Base-by-base conservation (phyloP, 2,113 vertebrate species). In the Saccopteryx leptura region DNA sequence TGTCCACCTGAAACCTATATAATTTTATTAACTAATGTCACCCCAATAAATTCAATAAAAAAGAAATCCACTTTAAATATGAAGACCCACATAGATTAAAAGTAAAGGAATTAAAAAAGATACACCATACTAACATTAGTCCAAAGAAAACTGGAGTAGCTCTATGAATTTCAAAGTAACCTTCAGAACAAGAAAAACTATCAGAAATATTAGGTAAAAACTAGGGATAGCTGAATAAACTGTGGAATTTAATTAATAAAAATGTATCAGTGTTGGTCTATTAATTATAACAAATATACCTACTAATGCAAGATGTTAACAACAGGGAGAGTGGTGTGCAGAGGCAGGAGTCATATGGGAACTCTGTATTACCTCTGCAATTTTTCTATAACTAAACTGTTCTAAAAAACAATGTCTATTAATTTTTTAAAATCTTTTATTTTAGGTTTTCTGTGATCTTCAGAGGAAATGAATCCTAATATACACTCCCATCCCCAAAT, bases 301-400 rank as follows among this genome's bases (percentile, higher is more conserved):
- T 56, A 48, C 6, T 63, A 26, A 60, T 26, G 4, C 68, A 87
- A 91, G n/a, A 80, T 81, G 9, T 69, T 78, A 87, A 33, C 50
- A 68, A 89, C 4, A 75, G 15, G 17, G 17, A 18, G 78, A 78
- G 52, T 26, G 4, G 15, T 69, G 15, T 26, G 31, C 0, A 28
- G 65, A 21, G n/a, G 17, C 18, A 1, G 21, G 31, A 68, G 33
- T 76, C n/a, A 94, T 61, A 94, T 48, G 54, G 48, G 24, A 96
- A 74, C 52, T 82, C 33, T 61, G 58, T 65, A 31, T 18, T 63
- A 39, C 71, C 54, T 89, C 69, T 33, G n/a, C n/a, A 79, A 89
- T 56, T 78, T 78, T 88, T 89, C 71, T 17, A 2, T 84, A 78
- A 91, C 91, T 80, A 56, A 84, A 71, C n/a, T 89, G 48, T 71